phyloP scores from a whole-genome alignment of 2,888 invertebrate species.

The Acleris holmiana region DNA sequence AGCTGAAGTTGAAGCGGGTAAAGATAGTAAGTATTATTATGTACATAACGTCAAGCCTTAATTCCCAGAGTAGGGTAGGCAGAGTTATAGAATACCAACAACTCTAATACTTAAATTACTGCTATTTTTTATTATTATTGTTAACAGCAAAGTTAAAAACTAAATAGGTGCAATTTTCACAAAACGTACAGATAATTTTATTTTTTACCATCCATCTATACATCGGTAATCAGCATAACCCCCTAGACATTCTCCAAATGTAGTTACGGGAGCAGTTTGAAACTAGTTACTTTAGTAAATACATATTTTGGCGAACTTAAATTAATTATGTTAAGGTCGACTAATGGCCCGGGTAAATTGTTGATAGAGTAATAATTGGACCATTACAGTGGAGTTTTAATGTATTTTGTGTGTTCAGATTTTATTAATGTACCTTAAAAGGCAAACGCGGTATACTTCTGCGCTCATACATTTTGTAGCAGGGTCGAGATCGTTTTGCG shows the following conservation, averaged over 20 bases:
- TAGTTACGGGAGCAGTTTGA: conserved; percentile 47
- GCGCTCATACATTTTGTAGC: conserved; percentile 26
- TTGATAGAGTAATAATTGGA: conserved; percentile 60
- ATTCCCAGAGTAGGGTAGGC: too few relatives aligned
- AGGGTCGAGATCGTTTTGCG: conserved; percentile 11
- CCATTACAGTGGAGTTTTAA: conserved; percentile 51
- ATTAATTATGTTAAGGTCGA: conserved; percentile 62
- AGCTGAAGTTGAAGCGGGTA: too few relatives aligned
- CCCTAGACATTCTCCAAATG: conserved; percentile 11
- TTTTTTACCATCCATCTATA: not conserved
- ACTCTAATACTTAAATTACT: too few relatives aligned
- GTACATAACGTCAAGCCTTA: too few relatives aligned
- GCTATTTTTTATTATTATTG: too few relatives aligned
- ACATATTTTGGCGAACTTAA: conserved; percentile 46
- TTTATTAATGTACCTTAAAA: conserved; percentile 42
- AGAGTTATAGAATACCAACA: too few relatives aligned
- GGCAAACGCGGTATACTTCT: conserved; percentile 20
- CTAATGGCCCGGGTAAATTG: conserved; percentile 58
- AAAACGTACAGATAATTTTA: too few relatives aligned
- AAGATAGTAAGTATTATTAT: too few relatives aligned
- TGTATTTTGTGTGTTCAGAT: conserved; percentile 51
- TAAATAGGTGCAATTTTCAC: too few relatives aligned
- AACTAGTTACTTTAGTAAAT: conserved; percentile 45
- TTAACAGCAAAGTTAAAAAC: too few relatives aligned
- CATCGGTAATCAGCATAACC: not conserved